These are phyloP conservation scores for Geopemphigus sp. DNA, from an alignment of 1,140 invertebrate species.

Conservation along the genomic window DNA sequence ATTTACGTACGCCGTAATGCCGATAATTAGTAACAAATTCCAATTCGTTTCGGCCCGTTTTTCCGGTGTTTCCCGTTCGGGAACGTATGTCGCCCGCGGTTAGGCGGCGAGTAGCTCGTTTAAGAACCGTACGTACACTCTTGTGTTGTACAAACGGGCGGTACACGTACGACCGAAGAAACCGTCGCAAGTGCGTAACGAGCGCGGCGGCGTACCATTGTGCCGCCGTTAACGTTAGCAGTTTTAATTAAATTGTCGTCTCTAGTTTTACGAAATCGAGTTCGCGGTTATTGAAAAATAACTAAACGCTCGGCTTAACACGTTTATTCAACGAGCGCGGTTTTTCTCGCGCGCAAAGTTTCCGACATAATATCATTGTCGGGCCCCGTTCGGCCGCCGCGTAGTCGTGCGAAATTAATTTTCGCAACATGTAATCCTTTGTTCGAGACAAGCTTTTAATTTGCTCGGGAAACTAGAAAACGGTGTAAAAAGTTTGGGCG, in stretches of 20 bases:
- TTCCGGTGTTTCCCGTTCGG: no score
- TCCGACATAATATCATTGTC: neutral
- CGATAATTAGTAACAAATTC: no score
- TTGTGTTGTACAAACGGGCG: no score
- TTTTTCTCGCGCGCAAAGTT: neutral
- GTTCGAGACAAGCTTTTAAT: conserved; percentile 27
- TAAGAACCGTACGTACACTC: no score
- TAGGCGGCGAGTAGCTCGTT: no score
- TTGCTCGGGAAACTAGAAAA: conserved; percentile 20
- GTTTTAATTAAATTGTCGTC: neutral
- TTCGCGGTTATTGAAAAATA: neutral
- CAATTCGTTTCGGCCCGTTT: no score
- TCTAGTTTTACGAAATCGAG: neutral
- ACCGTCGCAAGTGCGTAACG: no score
- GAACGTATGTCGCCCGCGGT: no score
- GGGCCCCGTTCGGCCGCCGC: neutral
- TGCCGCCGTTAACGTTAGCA: no score
- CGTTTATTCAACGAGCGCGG: neutral
- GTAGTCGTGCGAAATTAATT: conserved; percentile 15
- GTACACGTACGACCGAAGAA: no score
- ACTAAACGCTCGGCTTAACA: neutral
- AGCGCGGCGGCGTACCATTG: no score
- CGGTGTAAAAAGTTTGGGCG: neutral
- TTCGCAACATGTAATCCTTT: neutral
- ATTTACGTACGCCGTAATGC: no score